Conservation (phyloP, 2,797 vertebrate genomes). For the Sebastes taczanowskii region DNA sequence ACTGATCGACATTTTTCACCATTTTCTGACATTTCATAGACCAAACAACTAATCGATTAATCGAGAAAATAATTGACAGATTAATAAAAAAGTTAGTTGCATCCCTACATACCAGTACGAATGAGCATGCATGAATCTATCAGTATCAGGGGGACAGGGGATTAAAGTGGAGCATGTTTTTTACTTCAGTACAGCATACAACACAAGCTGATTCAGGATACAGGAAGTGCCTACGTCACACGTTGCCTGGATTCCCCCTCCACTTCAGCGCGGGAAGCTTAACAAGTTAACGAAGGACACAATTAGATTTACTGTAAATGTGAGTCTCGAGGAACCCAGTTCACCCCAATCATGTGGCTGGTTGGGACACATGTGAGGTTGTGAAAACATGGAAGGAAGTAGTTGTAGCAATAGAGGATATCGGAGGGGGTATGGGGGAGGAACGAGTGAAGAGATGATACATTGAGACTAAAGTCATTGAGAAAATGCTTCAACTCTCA, state of each 20-base stretch:
- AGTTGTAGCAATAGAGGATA: not conserved
- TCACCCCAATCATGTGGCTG: constrained; percentile 39
- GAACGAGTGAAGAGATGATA: not conserved
- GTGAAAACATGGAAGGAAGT: not conserved
- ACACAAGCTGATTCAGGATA: constrained; percentile 15
- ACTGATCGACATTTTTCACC: too few species aligned
- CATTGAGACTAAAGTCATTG: not conserved
- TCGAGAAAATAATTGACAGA: too few species aligned
- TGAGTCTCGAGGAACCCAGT: constrained; percentile 68
- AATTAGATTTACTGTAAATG: constrained; percentile 79
- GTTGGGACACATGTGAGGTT: constrained; percentile 17
- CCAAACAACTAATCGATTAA: too few species aligned
- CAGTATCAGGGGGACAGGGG: not conserved
- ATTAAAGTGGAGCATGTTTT: not conserved
- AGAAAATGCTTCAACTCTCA: not conserved
- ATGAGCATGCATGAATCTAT: not conserved
- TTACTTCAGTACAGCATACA: not conserved
- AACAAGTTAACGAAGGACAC: constrained; percentile 64
- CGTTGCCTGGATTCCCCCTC: not conserved
- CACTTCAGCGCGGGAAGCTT: constrained; percentile 21
- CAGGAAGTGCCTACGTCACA: constrained; percentile 18
- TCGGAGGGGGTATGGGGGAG: not conserved
- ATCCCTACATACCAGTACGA: not conserved
- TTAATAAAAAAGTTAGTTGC: too few species aligned
- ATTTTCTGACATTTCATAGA: too few species aligned